Percentiles rank a stretch among this genome's conserved stretches.
Conservation (phyloP, 2,888 invertebrate genomes). For the Drosophila atripex region DNA sequence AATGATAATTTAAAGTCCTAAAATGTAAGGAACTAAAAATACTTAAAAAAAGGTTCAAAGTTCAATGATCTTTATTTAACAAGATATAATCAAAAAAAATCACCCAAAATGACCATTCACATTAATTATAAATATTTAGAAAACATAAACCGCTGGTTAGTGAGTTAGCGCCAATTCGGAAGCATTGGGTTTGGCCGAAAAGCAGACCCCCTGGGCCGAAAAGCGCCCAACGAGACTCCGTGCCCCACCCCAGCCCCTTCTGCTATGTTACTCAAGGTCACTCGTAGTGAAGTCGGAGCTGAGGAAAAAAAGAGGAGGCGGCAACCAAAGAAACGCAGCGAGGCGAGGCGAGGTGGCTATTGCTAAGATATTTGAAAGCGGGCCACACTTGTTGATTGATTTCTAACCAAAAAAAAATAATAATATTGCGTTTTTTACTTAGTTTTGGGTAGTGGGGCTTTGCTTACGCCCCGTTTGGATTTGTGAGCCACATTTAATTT, state of each 20-base stretch:
- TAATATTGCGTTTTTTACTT: slow-evolving; percentile 45
- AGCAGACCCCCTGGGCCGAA: slow-evolving; percentile 29
- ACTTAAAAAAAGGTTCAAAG: background rate
- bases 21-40: too few relatives aligned
- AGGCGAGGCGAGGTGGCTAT: slow-evolving; percentile 60
- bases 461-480: slow-evolving; percentile 64
- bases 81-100: background rate
- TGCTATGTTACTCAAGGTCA: slow-evolving; percentile 64
- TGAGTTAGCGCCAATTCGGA: slow-evolving; percentile 58
- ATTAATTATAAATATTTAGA: slow-evolving; percentile 30
- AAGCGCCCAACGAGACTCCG: slow-evolving; percentile 11
- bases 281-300: slow-evolving; percentile 38
- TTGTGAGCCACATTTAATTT: slow-evolving; percentile 60
- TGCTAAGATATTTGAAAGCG: slow-evolving; percentile 67
- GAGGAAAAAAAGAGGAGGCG: slow-evolving; percentile 40
- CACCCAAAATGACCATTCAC: slow-evolving; percentile 15
- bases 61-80: slow-evolving; percentile 4
- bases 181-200: slow-evolving; percentile 39
- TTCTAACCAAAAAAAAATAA: slow-evolving; percentile 46
- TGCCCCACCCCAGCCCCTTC: background rate
- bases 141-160: slow-evolving; percentile 53
- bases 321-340: slow-evolving; percentile 56
- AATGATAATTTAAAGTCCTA: too few relatives aligned
- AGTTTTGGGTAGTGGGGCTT: slow-evolving; percentile 17
- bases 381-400: slow-evolving; percentile 76